Base-by-base conservation (phyloP, 2,797 vertebrate species). In the Gymnocypris eckloni region DNA sequence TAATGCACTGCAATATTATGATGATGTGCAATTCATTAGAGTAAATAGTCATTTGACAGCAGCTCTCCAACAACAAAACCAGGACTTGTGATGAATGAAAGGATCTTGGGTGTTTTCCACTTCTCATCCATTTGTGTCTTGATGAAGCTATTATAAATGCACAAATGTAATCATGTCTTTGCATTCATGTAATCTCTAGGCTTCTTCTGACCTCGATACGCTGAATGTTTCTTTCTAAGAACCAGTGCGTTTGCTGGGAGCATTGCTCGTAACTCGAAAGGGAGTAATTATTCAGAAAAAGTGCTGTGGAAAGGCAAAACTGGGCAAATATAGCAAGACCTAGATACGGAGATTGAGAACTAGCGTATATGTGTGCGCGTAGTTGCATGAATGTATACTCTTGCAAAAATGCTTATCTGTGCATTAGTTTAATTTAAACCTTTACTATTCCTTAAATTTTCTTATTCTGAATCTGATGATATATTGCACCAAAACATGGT, bases 201-300 rank as follows among this genome's bases (percentile, higher is more conserved):
- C 90, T 91, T 93, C 90, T 87, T 80, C 59, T 90, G 90, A 93
- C 92, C 92, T 87, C 89, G 87, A 89, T 91, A 39, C 15, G 84
- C 90, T 91, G 92, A 86, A 88, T 39, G 41, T 86, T 85, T 89
- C 88, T 61, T 88, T 76, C 79, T 50, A 39, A 82, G 61, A 71
- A 86, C 12, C 67, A 33, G 75, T 41, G 28, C 6, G 59, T 45
- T 82, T 52, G 73, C 84, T n/a, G 59, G 16, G 52, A 86, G 71
- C 45, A 50, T 64, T n/a, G 54, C 52, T 86, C 16, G 71, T 56
- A 70, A 78, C 73, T 12, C 61, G 20, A 84, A 52, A 16, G 45
- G 50, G 28, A 39, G 52, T 77, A 75, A 69, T 87, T 77, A 76
- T 81, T 86, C 77, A 59, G 37, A 52, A 43, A 86, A 56, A 79